Evolutionary conservation across 2,797 vertebrate genomes (phyloP), one percentile per base, ranked within the genome.

Genomic region (Tangara arthus): DNA sequence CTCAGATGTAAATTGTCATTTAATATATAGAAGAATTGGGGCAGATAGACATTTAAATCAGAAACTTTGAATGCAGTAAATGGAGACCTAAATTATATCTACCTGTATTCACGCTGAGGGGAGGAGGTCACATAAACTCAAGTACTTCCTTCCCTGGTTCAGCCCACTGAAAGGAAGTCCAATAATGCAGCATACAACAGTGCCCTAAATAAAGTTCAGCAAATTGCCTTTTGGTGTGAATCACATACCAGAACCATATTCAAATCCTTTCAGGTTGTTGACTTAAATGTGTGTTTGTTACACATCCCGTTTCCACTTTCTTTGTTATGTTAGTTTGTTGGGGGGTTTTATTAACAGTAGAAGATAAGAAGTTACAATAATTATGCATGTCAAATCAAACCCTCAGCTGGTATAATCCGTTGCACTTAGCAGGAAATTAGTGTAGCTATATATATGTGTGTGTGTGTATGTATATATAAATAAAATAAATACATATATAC

Each of bases 161-260:
- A 42, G 42, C 42, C 42, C 42, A 42, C 42, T 19, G 42, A 42
- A 42, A 42, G 18, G 42, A 26, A 56, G n/a, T 80, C 35, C 37
- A 44, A 59, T 61, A 55, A 57, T 46, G 7, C 34, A 34, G 37
- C 30, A 13, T 42, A 57, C 17, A 41, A 7, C 42, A 77, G n/a
- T 30, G 16, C 23, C 50, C 27, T 71, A 60, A 64, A 39, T 73
- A 24, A 20, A 61, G 32, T 69, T 90, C 41, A 49, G 44, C 73
- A 50, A 68, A 86, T 61, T 88, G 11, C 57, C 53, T 86, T 91
- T 90, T 83, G 66, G 70, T 72, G 49, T 73, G 66, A 93, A 95
- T 94, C 88, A 91, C 88, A 86, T 95, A 94, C 89, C 90, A 83
- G 73, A 89, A 60, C 60, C 41, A 7, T 76, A 34, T 70, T 73